Percentiles rank a stretch among this genome's conserved stretches.
These are phyloP conservation scores for Mus spretus DNA, from an alignment of 2,797 vertebrate species.

Conservation along the genomic window DNA sequence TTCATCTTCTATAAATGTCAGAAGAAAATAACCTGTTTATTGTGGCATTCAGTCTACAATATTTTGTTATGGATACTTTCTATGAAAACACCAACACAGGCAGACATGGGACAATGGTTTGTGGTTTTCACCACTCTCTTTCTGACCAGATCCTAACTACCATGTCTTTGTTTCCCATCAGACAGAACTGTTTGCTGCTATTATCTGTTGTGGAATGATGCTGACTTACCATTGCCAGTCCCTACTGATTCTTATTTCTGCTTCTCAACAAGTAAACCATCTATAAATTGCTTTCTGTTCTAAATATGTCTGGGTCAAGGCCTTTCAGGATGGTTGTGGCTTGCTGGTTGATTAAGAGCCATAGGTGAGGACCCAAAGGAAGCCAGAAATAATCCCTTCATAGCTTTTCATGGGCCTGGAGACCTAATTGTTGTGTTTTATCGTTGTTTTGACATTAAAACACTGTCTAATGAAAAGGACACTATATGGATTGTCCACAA, in stretches of 20 bases:
- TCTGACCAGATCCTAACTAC: background rate
- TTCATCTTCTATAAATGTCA: background rate
- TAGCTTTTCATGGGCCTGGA: background rate
- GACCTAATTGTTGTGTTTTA: background rate
- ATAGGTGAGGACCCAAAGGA: background rate
- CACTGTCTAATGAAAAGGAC: background rate
- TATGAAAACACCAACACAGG: background rate
- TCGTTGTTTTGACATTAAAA: background rate
- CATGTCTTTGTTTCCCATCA: background rate
- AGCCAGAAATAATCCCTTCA: background rate
- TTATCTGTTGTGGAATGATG: background rate
- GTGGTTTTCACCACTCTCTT: background rate
- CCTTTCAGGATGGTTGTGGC: background rate
- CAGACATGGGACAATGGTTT: background rate
- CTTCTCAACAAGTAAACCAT: background rate
- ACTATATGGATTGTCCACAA: background rate
- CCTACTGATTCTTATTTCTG: background rate
- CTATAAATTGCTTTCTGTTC: slow-evolving; percentile 5
- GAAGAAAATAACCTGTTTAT: background rate
- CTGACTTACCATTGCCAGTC: background rate
- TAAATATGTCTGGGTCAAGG: slow-evolving; percentile 23
- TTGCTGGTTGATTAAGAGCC: background rate
- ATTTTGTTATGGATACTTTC: background rate
- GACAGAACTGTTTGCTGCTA: background rate
- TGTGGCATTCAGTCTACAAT: background rate